These are phyloP conservation scores for Hypotaenidia okinawae DNA, from an alignment of 2,797 vertebrate species.

Conservation along the genomic window DNA sequence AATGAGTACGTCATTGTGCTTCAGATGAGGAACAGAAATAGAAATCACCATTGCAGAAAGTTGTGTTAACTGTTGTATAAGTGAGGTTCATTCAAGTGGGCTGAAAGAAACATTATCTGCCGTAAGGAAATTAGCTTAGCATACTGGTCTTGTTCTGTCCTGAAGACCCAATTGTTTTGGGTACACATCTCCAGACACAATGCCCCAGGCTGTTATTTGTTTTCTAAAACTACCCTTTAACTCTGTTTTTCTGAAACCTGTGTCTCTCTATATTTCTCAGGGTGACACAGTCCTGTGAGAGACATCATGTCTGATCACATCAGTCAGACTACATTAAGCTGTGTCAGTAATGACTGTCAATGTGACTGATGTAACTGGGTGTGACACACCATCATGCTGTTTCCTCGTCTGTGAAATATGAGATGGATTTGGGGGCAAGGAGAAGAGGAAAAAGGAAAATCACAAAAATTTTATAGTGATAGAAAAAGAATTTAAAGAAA, in stretches of 20 bases:
- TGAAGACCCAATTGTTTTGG: not conserved
- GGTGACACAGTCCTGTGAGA: constrained; percentile 14
- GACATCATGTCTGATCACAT: constrained; percentile 22
- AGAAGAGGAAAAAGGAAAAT: not conserved
- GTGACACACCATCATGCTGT: constrained; percentile 21
- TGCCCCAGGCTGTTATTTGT: constrained; percentile 10
- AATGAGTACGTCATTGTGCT: not conserved
- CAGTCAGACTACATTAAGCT: constrained; percentile 49
- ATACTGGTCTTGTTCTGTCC: not conserved
- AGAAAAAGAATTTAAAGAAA: not conserved
- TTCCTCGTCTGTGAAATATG: constrained; percentile 7
- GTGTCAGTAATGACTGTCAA: constrained; percentile 37
- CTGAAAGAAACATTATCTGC: not conserved
- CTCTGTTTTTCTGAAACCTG: not conserved
- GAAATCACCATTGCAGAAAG: not conserved
- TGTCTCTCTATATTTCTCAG: constrained; percentile 2
- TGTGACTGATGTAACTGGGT: constrained; percentile 35
- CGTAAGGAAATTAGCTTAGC: not conserved
- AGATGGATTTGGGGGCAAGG: not conserved
- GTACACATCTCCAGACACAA: not conserved
- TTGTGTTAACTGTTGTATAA: not conserved
- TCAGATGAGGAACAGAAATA: not conserved
- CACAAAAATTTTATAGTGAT: not conserved
- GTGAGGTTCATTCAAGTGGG: not conserved
- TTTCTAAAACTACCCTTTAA: constrained; percentile 12